Evolutionary conservation across 92 coral and sea anemone genomes (phyloP).

Genomic region (Diadumene lineata): DNA sequence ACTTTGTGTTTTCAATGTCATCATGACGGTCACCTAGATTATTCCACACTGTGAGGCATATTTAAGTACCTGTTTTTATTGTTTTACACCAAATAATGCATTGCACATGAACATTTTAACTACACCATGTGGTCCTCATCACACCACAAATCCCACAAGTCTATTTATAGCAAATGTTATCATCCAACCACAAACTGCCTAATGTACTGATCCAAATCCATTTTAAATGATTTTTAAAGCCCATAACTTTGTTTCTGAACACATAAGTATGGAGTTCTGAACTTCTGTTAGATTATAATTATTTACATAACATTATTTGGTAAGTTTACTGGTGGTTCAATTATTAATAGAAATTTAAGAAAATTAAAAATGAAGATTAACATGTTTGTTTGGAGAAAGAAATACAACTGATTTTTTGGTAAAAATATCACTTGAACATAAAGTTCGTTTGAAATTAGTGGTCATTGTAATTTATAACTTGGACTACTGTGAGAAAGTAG

Average conservation of each 20-base stretch:
- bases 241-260: no score
- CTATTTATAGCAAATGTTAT: neutral
- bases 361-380: no score
- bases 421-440: no score
- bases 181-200: conserved; percentile 3
- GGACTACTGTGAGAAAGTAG: no score
- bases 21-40: neutral
- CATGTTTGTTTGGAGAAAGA: no score
- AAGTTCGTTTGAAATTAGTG: no score
- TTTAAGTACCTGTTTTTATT: neutral
- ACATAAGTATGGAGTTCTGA: neutral
- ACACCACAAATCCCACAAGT: neutral
- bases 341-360: no score
- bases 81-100: neutral
- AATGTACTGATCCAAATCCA: neutral
- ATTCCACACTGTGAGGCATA: neutral
- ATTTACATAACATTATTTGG: no score
- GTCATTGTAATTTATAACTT: no score
- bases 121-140: conserved; percentile 17
- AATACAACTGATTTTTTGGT: no score
- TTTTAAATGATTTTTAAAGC: neutral
- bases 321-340: no score
- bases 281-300: no score
- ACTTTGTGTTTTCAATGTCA: neutral
- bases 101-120: neutral